Evolutionary conservation across 2,888 invertebrate species (phyloP), one percentile per base, ranked within the genome.

Genomic region (Cordilura impudica): DNA sequence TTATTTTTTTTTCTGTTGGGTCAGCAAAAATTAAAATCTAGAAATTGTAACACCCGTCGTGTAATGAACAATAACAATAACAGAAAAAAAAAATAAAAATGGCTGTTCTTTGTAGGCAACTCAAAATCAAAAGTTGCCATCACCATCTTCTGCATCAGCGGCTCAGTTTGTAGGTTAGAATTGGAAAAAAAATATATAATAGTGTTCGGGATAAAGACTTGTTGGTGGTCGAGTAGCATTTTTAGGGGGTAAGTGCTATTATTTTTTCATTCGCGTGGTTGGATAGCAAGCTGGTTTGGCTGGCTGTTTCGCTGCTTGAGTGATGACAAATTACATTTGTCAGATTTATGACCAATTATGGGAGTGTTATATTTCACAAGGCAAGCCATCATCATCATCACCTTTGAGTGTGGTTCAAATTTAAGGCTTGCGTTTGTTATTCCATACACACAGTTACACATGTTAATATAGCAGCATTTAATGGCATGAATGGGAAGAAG

Each of bases 301-400:
- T 71, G 56, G 53, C 73, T 72, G 66, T 71, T 65, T 66, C 74
- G 81, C 83, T 84, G 86, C 87, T 86, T 85, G 86, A 87, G 86
- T 85, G 87, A 87, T 87, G 87, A 87, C 87, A 87, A 87, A 87
- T 87, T 87, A 86, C 86, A 84, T 86, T 86, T 87, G 88, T 86
- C 87, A 87, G 88, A 87, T 87, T 87, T 87, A 87, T 87, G 88
- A 87, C 87, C 87, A 87, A 87, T 87, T 87, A 87, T 87, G 87
- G 86, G 87, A 86, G 86, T 87, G 87, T 87, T 86, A 87, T 87
- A 87, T 87, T 85, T 87, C 86, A 86, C 86, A 84, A 51, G 35
- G 16, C 43, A 73, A 65, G 53, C 69, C 73, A 58, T 31, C 72
- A 72, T 29, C 49, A 63, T 49, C 78, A 69, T 69, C 69, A 78